These are phyloP conservation scores for Aphis craccivora DNA, from an alignment of 1,140 invertebrate species.

Conservation along the genomic window DNA sequence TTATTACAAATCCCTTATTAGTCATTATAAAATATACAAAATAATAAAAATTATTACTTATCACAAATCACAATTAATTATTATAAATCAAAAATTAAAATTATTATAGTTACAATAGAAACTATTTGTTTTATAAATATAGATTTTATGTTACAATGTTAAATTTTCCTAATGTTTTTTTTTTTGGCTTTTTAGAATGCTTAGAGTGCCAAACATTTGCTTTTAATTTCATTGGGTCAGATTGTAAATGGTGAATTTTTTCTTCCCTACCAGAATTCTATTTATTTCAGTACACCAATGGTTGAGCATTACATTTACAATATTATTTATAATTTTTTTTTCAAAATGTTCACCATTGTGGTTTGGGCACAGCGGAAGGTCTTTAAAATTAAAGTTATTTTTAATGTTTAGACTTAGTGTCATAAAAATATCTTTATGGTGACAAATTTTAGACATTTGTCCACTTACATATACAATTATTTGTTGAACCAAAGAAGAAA, in stretches of 20 bases:
- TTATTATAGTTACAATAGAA: too few species aligned
- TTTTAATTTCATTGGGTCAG: background rate
- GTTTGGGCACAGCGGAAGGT: background rate
- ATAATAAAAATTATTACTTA: too few species aligned
- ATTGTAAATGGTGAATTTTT: background rate
- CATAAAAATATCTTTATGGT: background rate
- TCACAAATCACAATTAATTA: too few species aligned
- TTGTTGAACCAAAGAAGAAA: background rate
- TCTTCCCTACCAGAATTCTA: background rate
- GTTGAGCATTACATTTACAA: background rate
- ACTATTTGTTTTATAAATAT: background rate
- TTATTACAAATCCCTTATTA: too few species aligned
- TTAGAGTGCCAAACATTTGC: background rate
- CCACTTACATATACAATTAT: background rate
- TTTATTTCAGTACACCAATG: background rate
- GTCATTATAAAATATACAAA: too few species aligned
- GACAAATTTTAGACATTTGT: conserved; percentile 14
- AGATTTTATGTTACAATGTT: background rate
- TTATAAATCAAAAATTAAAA: too few species aligned
- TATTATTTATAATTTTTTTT: background rate
- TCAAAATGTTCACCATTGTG: background rate
- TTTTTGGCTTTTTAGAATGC: background rate
- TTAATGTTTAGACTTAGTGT: background rate
- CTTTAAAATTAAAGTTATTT: background rate
- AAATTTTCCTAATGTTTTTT: background rate